These are phyloP conservation scores for Helobdella robusta DNA, from an alignment of 2,888 invertebrate species.

Conservation along the genomic window DNA sequence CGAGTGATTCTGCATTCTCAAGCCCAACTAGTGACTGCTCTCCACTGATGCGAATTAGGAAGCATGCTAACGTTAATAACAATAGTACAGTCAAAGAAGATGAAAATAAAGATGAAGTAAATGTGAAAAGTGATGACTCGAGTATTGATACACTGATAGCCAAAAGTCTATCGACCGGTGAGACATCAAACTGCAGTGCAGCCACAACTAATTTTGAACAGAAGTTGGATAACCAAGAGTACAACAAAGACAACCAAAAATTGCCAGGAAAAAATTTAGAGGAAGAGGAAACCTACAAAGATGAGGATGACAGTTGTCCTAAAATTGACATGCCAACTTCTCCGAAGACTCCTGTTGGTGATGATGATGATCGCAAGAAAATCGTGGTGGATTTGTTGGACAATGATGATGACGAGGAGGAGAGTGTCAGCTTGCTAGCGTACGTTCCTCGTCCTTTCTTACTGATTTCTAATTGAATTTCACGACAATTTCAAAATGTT, in stretches of 20 bases:
- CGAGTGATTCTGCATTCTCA: conserved; percentile 25
- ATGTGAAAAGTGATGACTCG: background rate
- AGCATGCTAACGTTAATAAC: background rate
- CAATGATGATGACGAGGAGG: no score
- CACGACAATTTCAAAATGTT: background rate
- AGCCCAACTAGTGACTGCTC: conserved; percentile 25
- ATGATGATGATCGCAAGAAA: no score
- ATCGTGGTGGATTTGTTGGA: no score
- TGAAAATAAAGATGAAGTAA: background rate
- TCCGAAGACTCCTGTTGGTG: no score
- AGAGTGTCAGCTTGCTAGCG: no score
- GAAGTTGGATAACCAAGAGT: no score
- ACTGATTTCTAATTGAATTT: background rate
- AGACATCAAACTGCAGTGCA: background rate
- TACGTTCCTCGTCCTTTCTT: no score
- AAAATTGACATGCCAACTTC: no score
- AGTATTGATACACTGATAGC: background rate
- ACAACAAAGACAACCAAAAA: background rate
- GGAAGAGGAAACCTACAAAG: no score
- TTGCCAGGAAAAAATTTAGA: no score
- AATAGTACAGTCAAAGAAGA: background rate
- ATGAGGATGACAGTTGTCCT: no score
- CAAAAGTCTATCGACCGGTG: background rate
- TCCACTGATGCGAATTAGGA: conserved; percentile 11
- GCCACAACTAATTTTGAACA: no score